phyloP scores from a whole-genome alignment of 2,888 invertebrate species.

The Spodoptera littoralis region DNA sequence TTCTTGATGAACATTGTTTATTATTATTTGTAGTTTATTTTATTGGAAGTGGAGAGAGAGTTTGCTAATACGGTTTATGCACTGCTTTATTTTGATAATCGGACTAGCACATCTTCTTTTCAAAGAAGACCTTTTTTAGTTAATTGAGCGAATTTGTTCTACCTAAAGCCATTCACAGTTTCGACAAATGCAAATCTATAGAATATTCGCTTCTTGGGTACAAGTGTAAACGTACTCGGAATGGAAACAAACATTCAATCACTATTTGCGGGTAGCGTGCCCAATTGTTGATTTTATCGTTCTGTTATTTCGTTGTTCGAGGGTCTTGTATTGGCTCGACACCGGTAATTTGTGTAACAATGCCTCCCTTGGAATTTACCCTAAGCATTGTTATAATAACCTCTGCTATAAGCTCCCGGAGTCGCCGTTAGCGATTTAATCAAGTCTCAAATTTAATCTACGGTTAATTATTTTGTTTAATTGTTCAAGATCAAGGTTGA shows the following conservation, averaged over 20 bases:
- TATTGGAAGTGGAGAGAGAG: too few relatives aligned
- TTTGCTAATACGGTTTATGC: too few relatives aligned
- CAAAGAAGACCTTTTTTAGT: too few relatives aligned
- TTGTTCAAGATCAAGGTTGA: conserved; percentile 37
- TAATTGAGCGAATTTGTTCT: too few relatives aligned
- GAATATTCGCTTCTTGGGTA: conserved; percentile 6
- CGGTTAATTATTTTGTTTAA: conserved; percentile 56
- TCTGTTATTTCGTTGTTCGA: conserved; percentile 63
- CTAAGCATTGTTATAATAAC: conserved; percentile 61
- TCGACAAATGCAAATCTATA: conserved; percentile 17
- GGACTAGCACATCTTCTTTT: too few relatives aligned
- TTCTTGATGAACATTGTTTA: too few relatives aligned
- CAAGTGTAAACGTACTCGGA: conserved; percentile 12
- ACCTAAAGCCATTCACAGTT: too few relatives aligned
- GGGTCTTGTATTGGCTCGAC: conserved; percentile 62
- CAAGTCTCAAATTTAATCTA: conserved; percentile 59
- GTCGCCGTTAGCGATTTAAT: conserved; percentile 57
- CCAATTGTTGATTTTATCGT: conserved; percentile 70
- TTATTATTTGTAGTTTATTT: too few relatives aligned
- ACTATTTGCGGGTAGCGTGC: conserved; percentile 61
- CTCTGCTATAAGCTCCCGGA: conserved; percentile 50
- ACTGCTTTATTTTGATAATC: too few relatives aligned
- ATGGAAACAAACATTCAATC: conserved; percentile 58
- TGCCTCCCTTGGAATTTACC: conserved; percentile 57
- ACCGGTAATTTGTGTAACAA: conserved; percentile 72